Evolutionary conservation across 2,113 vertebrate genomes (phyloP).

Genomic region (Lipophrys pholis): DNA sequence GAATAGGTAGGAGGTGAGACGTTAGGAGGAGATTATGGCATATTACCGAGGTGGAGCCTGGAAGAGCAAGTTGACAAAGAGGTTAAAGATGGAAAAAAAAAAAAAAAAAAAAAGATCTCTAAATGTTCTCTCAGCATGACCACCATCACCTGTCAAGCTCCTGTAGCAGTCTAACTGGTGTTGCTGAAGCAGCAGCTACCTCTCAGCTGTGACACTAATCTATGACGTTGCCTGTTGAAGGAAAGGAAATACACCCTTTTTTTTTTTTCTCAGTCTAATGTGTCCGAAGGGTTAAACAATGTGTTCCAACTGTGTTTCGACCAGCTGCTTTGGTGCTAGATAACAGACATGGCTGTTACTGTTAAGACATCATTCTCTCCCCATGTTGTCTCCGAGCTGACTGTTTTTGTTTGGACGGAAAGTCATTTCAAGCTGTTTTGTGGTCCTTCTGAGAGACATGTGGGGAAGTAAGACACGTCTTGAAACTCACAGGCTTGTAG

Average conservation of each 20-base stretch:
- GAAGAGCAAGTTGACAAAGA: too few relatives aligned
- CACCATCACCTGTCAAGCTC: conserved; percentile 9
- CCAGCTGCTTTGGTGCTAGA: conserved; percentile 12
- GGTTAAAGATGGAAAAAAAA: not conserved
- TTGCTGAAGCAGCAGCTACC: conserved; percentile 32
- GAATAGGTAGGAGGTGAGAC: not conserved
- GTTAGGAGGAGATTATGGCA: not conserved
- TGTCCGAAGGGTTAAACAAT: not conserved
- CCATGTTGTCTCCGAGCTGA: not conserved
- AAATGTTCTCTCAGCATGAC: conserved; percentile 4
- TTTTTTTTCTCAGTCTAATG: not conserved
- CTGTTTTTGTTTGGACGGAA: conserved; percentile 28
- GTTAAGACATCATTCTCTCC: conserved; percentile 7
- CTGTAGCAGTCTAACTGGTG: conserved; percentile 36
- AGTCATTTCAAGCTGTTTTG: conserved; percentile 20
- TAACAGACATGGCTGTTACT: conserved; percentile 11
- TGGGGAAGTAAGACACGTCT: not conserved
- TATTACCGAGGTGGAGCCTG: not conserved
- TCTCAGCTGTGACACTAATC: not conserved
- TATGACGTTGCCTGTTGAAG: not conserved
- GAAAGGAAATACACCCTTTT: not conserved
- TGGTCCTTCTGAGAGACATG: not conserved
- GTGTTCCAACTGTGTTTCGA: conserved; percentile 5
- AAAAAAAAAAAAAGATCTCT: not conserved
- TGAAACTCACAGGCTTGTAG: not conserved